Evolutionary conservation across 2,797 vertebrate species (phyloP).

Genomic region (Delichon dasypus): DNA sequence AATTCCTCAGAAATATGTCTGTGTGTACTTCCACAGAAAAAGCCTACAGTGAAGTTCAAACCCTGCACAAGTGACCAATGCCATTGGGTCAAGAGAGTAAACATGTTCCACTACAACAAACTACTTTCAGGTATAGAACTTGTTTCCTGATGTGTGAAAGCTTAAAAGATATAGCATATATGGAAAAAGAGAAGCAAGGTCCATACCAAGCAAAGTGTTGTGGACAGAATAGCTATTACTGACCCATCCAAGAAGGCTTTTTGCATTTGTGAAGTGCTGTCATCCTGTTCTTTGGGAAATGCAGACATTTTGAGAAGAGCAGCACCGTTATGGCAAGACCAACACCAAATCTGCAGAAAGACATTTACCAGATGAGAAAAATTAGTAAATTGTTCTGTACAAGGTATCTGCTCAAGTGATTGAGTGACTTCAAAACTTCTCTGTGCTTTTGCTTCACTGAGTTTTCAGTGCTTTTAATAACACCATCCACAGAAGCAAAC

Average conservation of each 20-base stretch:
- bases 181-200: constrained; percentile 43
- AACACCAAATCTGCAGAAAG: constrained; percentile 86
- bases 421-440: background rate
- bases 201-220: constrained; percentile 57
- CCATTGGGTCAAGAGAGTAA: background rate
- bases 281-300: constrained; percentile 81
- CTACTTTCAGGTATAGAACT: background rate
- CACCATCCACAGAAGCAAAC: background rate
- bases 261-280: constrained; percentile 74
- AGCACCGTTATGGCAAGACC: constrained; percentile 85
- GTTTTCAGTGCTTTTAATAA: background rate
- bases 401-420: background rate
- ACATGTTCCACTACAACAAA: background rate
- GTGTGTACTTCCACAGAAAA: background rate
- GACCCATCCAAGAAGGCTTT: constrained; percentile 83
- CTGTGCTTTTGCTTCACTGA: background rate
- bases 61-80: background rate
- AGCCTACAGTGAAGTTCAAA: background rate
- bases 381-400: background rate
- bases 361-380: background rate
- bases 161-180: constrained; percentile 33
- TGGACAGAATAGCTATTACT: constrained; percentile 69
- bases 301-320: constrained; percentile 85
- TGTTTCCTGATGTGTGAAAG: constrained; percentile 10
- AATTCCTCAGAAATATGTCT: background rate